Conservation (phyloP, 35 echinoderm and acorn worm genomes). For the Eucidaris tribuloides region DNA sequence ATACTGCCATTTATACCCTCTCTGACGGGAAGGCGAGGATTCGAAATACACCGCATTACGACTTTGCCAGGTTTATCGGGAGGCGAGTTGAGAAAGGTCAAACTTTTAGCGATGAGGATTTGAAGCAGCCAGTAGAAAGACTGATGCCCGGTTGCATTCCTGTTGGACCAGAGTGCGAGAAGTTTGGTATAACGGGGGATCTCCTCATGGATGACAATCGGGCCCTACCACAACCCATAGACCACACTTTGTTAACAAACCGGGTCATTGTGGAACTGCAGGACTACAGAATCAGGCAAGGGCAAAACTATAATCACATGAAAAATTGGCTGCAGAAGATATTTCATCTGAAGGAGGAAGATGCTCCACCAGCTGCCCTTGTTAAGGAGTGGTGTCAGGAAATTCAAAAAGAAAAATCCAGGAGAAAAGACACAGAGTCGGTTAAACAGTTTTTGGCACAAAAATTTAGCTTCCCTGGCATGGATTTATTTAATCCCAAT, state of each 20-base stretch:
- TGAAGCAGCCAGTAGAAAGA: background rate
- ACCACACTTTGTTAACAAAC: background rate
- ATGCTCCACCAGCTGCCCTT: background rate
- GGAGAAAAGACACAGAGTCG: too few species aligned
- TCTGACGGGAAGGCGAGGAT: slow-evolving; percentile 7
- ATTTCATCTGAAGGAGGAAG: background rate
- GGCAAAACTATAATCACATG: background rate
- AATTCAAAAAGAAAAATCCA: background rate
- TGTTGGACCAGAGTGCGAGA: slow-evolving; percentile 6
- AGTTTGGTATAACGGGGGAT: background rate
- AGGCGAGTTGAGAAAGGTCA: background rate
- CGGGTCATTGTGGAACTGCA: background rate
- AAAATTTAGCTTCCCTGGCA: too few species aligned
- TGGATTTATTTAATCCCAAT: too few species aligned
- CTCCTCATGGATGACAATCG: background rate
- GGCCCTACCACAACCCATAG: background rate
- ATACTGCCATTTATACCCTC: background rate
- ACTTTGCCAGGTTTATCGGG: background rate
- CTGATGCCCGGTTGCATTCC: slow-evolving; percentile 4
- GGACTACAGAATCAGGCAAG: background rate
- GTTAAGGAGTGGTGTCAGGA: background rate
- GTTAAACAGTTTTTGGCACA: too few species aligned
- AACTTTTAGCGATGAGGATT: background rate
- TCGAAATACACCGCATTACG: background rate
- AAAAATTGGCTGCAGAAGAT: slow-evolving; percentile 1